phyloP scores from a whole-genome alignment of 2,888 invertebrate species.

The Perdita meconis region DNA sequence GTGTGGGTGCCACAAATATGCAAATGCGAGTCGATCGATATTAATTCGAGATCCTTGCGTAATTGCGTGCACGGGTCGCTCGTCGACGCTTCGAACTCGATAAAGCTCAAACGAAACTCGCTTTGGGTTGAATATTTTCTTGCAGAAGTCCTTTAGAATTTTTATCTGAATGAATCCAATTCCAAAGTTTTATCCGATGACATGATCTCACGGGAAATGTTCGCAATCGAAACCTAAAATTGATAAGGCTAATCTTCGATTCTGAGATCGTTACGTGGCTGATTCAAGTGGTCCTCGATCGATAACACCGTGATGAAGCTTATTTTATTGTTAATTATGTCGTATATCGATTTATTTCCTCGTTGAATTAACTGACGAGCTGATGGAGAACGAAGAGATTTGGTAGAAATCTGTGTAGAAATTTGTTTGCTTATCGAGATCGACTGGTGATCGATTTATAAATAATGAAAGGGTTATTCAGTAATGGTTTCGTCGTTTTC shows the following conservation, averaged over 20 bases:
- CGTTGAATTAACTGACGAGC: no score
- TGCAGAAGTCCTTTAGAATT: background rate
- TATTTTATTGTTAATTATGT: no score
- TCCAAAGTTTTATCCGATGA: background rate
- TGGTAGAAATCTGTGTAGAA: no score
- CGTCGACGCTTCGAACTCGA: background rate
- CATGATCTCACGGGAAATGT: background rate
- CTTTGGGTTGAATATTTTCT: background rate
- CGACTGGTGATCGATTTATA: no score
- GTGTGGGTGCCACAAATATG: constrained; percentile 20
- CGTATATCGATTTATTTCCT: no score
- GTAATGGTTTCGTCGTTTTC: background rate
- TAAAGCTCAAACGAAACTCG: constrained; percentile 1
- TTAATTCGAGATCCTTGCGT: constrained; percentile 22
- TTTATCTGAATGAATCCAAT: background rate
- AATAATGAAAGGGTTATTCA: no score
- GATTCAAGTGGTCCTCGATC: background rate
- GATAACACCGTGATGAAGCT: background rate
- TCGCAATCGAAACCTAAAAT: background rate
- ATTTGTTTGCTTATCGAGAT: constrained; percentile 34
- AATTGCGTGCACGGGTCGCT: constrained; percentile 21
- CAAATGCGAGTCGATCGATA: constrained; percentile 24
- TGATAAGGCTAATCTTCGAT: background rate
- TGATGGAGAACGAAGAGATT: no score
- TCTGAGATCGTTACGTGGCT: background rate